Conservation (phyloP, 2,888 invertebrate genomes). For the Criorhina ranunculi region DNA sequence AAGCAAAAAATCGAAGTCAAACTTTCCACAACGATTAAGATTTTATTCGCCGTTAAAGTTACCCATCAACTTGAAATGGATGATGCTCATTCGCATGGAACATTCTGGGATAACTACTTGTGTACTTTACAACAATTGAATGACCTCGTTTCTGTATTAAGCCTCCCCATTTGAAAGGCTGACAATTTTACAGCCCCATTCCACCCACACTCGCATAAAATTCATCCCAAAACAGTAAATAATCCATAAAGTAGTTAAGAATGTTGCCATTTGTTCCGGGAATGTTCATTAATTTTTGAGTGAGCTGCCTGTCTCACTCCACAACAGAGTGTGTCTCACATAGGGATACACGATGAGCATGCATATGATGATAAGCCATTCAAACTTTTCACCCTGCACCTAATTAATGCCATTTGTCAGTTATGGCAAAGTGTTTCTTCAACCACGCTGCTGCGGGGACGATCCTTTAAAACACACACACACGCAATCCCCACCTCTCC, state of each 20-base stretch:
- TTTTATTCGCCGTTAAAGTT: slow-evolving; percentile 13
- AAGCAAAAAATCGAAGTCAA: slow-evolving; percentile 9
- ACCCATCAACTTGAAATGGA: background rate
- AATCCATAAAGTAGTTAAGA: slow-evolving; percentile 66
- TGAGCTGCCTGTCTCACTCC: background rate
- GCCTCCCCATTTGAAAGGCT: background rate
- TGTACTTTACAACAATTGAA: slow-evolving; percentile 31
- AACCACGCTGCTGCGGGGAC: slow-evolving; percentile 17
- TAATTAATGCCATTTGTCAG: slow-evolving; percentile 74
- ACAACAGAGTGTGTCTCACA: background rate
- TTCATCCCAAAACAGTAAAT: slow-evolving; percentile 54
- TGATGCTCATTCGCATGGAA: slow-evolving; percentile 4
- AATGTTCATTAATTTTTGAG: slow-evolving; percentile 68
- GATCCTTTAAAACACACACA: background rate
- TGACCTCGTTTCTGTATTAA: slow-evolving; percentile 40
- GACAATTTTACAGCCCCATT: slow-evolving; percentile 2
- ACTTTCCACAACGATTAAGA: slow-evolving; percentile 29
- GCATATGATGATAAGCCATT: slow-evolving; percentile 58
- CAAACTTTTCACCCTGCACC: slow-evolving; percentile 66
- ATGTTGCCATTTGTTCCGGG: slow-evolving; percentile 49
- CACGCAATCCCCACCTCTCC: slow-evolving; percentile 18
- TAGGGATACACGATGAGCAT: slow-evolving; percentile 31
- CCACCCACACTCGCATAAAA: slow-evolving; percentile 1
- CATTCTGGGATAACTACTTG: slow-evolving; percentile 24
- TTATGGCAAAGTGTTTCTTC: slow-evolving; percentile 56